Evolutionary conservation across 2,888 invertebrate species (phyloP), one percentile per base, ranked within the genome.

Genomic region (Cyclophora punctaria): DNA sequence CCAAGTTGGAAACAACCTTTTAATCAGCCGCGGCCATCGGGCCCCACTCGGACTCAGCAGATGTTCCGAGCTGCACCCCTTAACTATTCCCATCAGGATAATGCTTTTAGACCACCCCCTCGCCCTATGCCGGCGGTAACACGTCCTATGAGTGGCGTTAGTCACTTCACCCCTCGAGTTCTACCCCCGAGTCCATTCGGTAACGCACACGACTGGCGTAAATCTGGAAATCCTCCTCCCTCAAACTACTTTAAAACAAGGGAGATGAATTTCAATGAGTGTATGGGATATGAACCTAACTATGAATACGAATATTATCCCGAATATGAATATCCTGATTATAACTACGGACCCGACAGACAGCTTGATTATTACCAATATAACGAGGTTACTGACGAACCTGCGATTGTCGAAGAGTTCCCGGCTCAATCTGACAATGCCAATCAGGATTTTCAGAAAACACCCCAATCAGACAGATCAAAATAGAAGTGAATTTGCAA

Each of bases 201-300:
- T 6, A 34, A 42, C 3, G 43, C 34, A 4, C 58, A 58, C 45
- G 59, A 60, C 33, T 61, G 56, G 56, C 44, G 7, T 3, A 56
- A 48, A 44, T 42, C 5, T 2, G 58, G 57, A 0, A 62, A 64
- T 44, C 60, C 61, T 20, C 59, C 55, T 1, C 59, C 62, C 0
- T 44, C 20, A 20, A 20, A 20, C 20, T 20, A 20, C 20, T 20
- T 20, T 20, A 20, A 20, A 20, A 20, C 20, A 41, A 41, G 48
- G 3, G 60, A 65, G 43, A n/a, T 60, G 7, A 58, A 61, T 44
- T 46, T 52, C 45, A 60, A 65, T 34, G 55, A 62, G 3, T 55
- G 7, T 20, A 20, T 20, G 20, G 20, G 20, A 46, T 35, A 45
- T 7, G 20, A 20, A 20, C 20, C 20, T 20, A 20, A 20, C 20